These are phyloP conservation scores for Bimastos eiseni DNA, from an alignment of 2,888 invertebrate genomes.

Conservation along the genomic window DNA sequence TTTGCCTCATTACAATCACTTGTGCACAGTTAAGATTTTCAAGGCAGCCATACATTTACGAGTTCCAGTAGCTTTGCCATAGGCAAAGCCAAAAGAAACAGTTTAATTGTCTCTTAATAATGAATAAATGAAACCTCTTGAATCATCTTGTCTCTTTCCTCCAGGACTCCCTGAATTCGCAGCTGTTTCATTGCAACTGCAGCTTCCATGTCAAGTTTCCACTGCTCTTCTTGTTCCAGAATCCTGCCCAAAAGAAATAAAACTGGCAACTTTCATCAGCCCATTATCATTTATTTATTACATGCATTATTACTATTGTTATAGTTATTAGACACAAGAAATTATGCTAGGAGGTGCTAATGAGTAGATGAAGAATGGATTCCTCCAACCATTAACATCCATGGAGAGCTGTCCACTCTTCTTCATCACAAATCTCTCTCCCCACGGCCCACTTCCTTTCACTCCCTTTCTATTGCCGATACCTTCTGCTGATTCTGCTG, in stretches of 20 bases:
- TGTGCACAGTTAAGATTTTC: not conserved
- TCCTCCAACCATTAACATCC: no score
- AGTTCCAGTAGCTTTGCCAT: no score
- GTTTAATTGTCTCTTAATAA: not conserved
- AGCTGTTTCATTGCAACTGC: slow-evolving; percentile 16
- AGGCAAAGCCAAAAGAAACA: not conserved
- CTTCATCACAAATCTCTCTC: no score
- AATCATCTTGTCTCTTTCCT: slow-evolving; percentile 28
- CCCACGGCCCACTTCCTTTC: no score
- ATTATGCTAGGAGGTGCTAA: no score
- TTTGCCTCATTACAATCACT: no score
- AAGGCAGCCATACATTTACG: not conserved
- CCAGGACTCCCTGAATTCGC: not conserved
- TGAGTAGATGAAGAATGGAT: no score
- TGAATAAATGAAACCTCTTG: slow-evolving; percentile 25
- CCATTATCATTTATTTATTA: not conserved
- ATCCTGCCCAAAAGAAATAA: not conserved
- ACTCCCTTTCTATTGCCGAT: no score
- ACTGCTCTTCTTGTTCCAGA: slow-evolving; percentile 24
- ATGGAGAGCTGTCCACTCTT: no score
- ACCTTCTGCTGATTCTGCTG: no score
- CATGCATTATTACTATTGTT: not conserved
- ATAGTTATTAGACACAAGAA: no score
- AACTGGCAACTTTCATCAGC: not conserved
- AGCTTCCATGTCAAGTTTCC: slow-evolving; percentile 9